A percentile compares a stretch with the other conserved stretches of the same genome.
These are phyloP conservation scores for Lasioglossum zephyrum DNA, from an alignment of 2,888 invertebrate species.

Conservation along the genomic window DNA sequence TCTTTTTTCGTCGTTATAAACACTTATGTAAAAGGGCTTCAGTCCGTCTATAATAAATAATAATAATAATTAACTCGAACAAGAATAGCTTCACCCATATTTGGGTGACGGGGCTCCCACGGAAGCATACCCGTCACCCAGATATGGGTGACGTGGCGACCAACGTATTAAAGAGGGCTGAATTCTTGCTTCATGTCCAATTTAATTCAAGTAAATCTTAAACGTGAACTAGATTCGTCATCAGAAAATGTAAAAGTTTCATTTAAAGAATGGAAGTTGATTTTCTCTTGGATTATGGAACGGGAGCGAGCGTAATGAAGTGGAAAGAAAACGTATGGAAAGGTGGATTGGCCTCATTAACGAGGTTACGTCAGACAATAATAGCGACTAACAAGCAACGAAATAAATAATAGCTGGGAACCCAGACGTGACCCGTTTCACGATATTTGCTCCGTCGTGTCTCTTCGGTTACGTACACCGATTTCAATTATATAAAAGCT, in stretches of 20 bases:
- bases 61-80: too few species aligned
- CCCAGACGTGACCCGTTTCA: background rate
- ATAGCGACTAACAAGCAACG: background rate
- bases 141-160: too few species aligned
- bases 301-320: background rate
- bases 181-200: too few species aligned
- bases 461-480: slow-evolving; percentile 4
- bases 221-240: too few species aligned
- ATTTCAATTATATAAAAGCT: slow-evolving; percentile 10
- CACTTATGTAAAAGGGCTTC: too few species aligned
- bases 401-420: background rate
- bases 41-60: too few species aligned
- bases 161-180: too few species aligned
- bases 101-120: too few species aligned
- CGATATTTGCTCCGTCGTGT: background rate
- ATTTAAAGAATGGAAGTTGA: background rate
- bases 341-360: background rate
- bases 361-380: background rate
- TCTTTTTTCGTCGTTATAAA: too few species aligned
- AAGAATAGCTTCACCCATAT: too few species aligned
- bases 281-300: background rate
- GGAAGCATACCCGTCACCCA: too few species aligned
- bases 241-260: background rate
- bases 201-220: too few species aligned
- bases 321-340: background rate